Base-by-base conservation (phyloP, 1,140 invertebrate species). In the Arion vulgaris region DNA sequence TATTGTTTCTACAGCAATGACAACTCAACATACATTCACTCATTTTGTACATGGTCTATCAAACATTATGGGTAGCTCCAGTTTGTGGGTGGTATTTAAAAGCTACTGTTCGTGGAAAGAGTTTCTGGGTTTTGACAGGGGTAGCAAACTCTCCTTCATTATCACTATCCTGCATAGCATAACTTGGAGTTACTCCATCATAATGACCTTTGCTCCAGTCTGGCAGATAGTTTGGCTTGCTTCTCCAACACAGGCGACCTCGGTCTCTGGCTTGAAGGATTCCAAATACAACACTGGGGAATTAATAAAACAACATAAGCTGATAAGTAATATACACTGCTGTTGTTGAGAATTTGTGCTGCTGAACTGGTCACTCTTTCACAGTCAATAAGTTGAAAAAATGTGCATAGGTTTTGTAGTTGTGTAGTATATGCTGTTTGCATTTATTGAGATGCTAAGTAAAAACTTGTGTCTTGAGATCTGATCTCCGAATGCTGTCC, bases 171-270 rank as follows among this genome's bases (percentile, higher is more conserved):
- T 77, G 73, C 36, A 74, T 76, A 41, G 74, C 79, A 17, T 81
- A 71, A 26, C 71, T 39, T 26, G 81, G 66, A 28, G 82, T 75
- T 49, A 89, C 86, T 28, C 88, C 88, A 79, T 89, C 88, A 81
- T 89, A 90, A 71, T 87, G 85, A 38, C 89, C 88, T 75, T 90
- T 90, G 26, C 80, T 79, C 76, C 83, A 85, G 69, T 89, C 87
- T 39, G 86, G 84, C n/a, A 84, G 36, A 53, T 86, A 87, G 57
- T 83, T 86, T 36, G 86, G 75, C 71, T 90, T 90, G 32, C 83
- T 87, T 66, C 86, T 87, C 89, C 89, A 90, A 84, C 89, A 90
- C 68, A 89, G 83, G n/a, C 88, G 83, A n/a, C 85, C 84, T 51
- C 86, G 84, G 45, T 90, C 88, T n/a, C 87, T 57, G 1, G 87